Evolutionary conservation across 2,888 invertebrate genomes (phyloP).

Genomic region (Ormyrus labotus): DNA sequence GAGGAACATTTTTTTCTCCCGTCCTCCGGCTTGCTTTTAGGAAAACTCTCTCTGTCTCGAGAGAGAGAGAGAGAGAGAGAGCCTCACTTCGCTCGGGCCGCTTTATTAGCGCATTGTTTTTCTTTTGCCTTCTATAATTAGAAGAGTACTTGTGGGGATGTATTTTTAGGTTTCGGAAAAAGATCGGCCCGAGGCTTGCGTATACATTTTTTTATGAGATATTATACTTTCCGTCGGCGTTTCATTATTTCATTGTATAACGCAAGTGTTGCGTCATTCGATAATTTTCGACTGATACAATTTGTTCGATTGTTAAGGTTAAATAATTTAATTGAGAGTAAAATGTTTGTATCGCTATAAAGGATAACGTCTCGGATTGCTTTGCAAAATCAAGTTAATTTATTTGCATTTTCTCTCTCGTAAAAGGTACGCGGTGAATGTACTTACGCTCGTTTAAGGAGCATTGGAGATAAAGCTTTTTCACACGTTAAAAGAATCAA

Average conservation of each 20-base stretch:
- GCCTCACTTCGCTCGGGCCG: neutral
- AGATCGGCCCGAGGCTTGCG: neutral
- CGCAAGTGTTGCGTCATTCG: no score
- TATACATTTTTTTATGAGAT: neutral
- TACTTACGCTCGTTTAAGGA: slow-evolving; percentile 26
- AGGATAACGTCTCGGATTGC: no score
- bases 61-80: neutral
- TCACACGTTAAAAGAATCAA: slow-evolving; percentile 43
- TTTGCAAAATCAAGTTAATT: neutral
- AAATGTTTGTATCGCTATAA: no score
- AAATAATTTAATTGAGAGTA: no score
- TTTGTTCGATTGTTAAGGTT: no score
- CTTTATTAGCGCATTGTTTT: slow-evolving; percentile 52
- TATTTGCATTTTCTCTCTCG: neutral
- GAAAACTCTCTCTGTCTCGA: neutral
- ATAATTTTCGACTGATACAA: no score
- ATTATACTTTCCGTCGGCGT: no score
- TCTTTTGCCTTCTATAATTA: slow-evolving; percentile 50
- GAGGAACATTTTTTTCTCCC: slow-evolving; percentile 7
- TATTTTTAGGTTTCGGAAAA: slow-evolving; percentile 49
- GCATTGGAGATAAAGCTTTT: slow-evolving; percentile 37
- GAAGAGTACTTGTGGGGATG: slow-evolving; percentile 45
- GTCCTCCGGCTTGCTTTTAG: neutral
- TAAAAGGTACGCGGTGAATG: slow-evolving; percentile 1
- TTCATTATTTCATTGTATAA: no score